A percentile compares a stretch with the other conserved stretches of the same genome.
Conservation (phyloP, 2,888 invertebrate species). For the Amiota minor region DNA sequence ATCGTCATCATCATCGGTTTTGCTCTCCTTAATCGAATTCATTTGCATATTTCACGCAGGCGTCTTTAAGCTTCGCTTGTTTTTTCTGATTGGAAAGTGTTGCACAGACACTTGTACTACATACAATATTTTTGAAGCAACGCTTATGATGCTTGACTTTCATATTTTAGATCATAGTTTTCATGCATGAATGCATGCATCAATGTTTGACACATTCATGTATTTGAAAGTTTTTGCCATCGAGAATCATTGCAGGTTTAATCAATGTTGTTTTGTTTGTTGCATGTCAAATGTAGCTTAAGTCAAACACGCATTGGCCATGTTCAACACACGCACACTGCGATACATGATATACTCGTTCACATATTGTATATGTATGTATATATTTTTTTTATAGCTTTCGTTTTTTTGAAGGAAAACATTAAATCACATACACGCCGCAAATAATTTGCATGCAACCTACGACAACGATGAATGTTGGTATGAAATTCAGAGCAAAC, state of each 20-base stretch:
- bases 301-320: conserved; percentile 50
- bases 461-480: conserved; percentile 7
- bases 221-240: background rate
- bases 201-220: too few species aligned
- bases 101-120: background rate
- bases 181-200: too few species aligned
- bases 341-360: too few species aligned
- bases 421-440: conserved; percentile 1
- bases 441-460: conserved; percentile 14
- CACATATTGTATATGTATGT: too few species aligned
- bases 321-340: conserved; percentile 34
- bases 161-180: too few species aligned
- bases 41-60: conserved; percentile 73
- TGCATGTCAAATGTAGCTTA: conserved; percentile 45
- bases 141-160: too few species aligned
- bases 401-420: background rate
- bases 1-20: conserved; percentile 30
- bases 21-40: conserved; percentile 71
- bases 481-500: background rate
- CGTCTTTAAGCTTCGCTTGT: conserved; percentile 49
- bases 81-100: conserved; percentile 8
- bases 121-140: background rate
- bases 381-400: too few species aligned
- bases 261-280: conserved; percentile 17
- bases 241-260: conserved; percentile 9